Evolutionary conservation across 1,140 invertebrate genomes (phyloP).

Genomic region (Chironomus striatipennis): DNA sequence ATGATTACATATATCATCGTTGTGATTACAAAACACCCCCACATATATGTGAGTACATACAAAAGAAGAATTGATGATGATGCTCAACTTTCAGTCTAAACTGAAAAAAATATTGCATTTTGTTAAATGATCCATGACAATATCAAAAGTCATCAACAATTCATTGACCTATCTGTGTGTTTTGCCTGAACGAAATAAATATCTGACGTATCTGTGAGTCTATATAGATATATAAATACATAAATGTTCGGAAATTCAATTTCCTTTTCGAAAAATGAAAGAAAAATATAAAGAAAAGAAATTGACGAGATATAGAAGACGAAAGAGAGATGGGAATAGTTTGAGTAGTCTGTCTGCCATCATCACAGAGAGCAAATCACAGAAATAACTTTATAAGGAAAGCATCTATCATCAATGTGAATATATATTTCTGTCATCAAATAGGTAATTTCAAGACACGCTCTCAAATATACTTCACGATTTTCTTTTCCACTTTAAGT

Average conservation of each 20-base stretch:
- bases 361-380: background rate
- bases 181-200: too few species aligned
- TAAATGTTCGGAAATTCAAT: constrained; percentile 3
- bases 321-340: background rate
- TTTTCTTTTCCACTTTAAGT: background rate
- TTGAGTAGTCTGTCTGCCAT: constrained; percentile 1
- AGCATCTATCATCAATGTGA: constrained; percentile 2
- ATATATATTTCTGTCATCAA: constrained; percentile 22
- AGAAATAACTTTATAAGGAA: constrained; percentile 20
- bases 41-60: background rate
- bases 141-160: constrained; percentile 9
- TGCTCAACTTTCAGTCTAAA: too few species aligned
- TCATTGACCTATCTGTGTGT: background rate
- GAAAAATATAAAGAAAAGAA: background rate
- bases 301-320: constrained; percentile 3
- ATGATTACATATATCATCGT: too few species aligned
- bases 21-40: background rate
- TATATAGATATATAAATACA: background rate
- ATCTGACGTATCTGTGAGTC: too few species aligned
- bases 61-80: too few species aligned
- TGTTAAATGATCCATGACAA: constrained; percentile 13
- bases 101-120: background rate
- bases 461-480: background rate
- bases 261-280: background rate
- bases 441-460: constrained; percentile 22